A percentile compares a stretch with the other conserved stretches of the same genome.
These are phyloP conservation scores for Brotula barbata DNA, from an alignment of 2,797 vertebrate genomes.

Conservation along the genomic window DNA sequence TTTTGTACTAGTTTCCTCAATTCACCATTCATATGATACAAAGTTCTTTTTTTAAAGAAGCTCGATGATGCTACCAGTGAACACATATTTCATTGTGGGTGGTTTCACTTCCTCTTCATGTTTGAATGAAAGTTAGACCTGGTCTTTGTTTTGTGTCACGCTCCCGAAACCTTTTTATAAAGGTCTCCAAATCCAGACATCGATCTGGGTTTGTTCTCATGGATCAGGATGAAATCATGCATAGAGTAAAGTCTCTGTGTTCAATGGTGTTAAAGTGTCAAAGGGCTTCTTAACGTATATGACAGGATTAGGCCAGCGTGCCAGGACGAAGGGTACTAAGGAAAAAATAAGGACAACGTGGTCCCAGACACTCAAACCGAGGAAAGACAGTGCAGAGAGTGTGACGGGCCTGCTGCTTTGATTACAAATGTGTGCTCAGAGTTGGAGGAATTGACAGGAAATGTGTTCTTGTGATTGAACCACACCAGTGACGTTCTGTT, in stretches of 20 bases:
- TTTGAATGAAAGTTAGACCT: too few species aligned
- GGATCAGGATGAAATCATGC: conserved; percentile 62
- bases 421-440: neutral
- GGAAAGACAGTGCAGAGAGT: too few species aligned
- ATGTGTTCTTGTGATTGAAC: conserved; percentile 10
- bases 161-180: conserved; percentile 10
- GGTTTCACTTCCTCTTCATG: conserved; percentile 16
- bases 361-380: conserved; percentile 28
- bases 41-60: too few species aligned
- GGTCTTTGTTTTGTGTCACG: conserved; percentile 4
- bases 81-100: conserved; percentile 19
- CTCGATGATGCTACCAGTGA: neutral
- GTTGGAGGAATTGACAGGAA: neutral
- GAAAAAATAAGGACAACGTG: conserved; percentile 34
- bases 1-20: too few species aligned
- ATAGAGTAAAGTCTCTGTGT: conserved; percentile 47
- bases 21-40: conserved; percentile 1
- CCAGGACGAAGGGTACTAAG: conserved; percentile 24
- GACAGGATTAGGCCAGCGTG: conserved; percentile 56
- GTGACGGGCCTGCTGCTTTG: too few species aligned
- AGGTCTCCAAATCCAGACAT: conserved; percentile 40
- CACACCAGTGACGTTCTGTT: conserved; percentile 1
- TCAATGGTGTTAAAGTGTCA: conserved; percentile 59
- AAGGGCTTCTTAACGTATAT: conserved; percentile 58
- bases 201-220: conserved; percentile 63